Percentiles rank a stretch among this genome's conserved stretches.
Evolutionary conservation across 23 tunicate genomes (phyloP).

Genomic region (Halocynthia aurantium): DNA sequence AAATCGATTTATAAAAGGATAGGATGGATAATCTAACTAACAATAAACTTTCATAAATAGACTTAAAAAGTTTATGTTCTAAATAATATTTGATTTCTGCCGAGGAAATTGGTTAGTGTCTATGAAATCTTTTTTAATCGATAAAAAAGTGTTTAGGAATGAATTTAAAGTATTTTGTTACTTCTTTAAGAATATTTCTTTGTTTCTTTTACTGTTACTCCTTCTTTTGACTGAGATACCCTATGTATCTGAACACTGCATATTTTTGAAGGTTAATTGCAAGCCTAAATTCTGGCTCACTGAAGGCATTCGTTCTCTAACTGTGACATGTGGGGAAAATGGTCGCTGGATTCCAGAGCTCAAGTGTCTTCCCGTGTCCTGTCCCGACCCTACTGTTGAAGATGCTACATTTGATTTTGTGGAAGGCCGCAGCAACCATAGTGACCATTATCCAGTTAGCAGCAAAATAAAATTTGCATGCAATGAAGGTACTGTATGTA

Average conservation of each 20-base stretch:
- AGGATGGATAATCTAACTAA: too few relatives aligned
- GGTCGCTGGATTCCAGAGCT: constrained; percentile 47
- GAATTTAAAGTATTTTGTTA: too few relatives aligned
- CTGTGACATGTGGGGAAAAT: constrained; percentile 40
- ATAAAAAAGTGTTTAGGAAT: too few relatives aligned
- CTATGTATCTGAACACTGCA: not conserved
- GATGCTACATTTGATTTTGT: constrained; percentile 19
- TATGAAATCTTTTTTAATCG: too few relatives aligned
- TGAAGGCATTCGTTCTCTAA: constrained; percentile 3
- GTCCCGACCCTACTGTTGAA: constrained; percentile 29
- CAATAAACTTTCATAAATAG: too few relatives aligned
- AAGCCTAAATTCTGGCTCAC: constrained; percentile 27
- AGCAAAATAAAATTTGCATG: constrained; percentile 27
- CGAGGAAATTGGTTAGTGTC: too few relatives aligned
- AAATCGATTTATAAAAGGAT: too few relatives aligned
- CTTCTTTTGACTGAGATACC: not conserved
- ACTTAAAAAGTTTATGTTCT: too few relatives aligned
- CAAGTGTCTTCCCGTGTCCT: constrained; percentile 50
- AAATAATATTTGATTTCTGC: too few relatives aligned
- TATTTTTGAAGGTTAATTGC: constrained; percentile 22
- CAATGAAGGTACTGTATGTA: constrained; percentile 9
- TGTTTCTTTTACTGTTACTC: not conserved
- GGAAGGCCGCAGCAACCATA: not conserved
- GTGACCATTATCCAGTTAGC: constrained; percentile 24
- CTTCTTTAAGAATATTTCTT: not conserved